phyloP scores from a whole-genome alignment of 1,140 invertebrate genomes.

The Tetramorium simillimum region DNA sequence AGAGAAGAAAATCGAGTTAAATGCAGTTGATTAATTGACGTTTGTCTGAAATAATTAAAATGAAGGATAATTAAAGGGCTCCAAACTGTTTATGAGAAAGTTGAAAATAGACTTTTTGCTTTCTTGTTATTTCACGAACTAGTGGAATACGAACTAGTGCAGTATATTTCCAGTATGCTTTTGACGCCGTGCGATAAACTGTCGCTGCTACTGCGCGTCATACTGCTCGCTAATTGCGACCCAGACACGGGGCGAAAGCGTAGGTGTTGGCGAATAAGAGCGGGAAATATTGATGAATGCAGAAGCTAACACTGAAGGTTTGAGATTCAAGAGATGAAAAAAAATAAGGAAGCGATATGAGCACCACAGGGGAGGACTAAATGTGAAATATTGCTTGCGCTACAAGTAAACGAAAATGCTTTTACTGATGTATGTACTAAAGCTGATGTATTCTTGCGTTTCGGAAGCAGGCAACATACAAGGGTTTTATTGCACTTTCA shows the following conservation, averaged over 20 bases:
- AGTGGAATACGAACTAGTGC: not conserved
- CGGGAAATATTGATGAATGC: conserved; percentile 42
- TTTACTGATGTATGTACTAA: not conserved
- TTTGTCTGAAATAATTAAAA: conserved; percentile 3
- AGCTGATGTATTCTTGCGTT: not conserved
- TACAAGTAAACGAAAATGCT: not conserved
- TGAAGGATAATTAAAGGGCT: not conserved
- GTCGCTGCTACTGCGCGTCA: conserved; percentile 11
- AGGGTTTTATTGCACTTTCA: not conserved
- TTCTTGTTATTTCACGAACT: not conserved
- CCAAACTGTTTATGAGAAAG: not conserved
- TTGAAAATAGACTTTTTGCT: not conserved
- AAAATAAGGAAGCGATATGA: not conserved
- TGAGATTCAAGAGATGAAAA: conserved; percentile 24
- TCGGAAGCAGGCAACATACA: not conserved
- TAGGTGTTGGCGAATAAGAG: conserved; percentile 3
- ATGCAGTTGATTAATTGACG: not conserved
- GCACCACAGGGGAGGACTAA: not conserved
- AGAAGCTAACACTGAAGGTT: not conserved
- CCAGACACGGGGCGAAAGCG: not conserved
- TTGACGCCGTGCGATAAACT: not conserved
- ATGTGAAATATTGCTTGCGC: conserved; percentile 8
- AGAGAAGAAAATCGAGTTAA: not conserved
- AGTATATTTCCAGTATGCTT: not conserved
- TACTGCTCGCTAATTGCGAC: conserved; percentile 31